Percentiles rank a stretch among this genome's conserved stretches.
phyloP scores from a whole-genome alignment of 2,888 invertebrate species.

The Leptogaster cylindrica region DNA sequence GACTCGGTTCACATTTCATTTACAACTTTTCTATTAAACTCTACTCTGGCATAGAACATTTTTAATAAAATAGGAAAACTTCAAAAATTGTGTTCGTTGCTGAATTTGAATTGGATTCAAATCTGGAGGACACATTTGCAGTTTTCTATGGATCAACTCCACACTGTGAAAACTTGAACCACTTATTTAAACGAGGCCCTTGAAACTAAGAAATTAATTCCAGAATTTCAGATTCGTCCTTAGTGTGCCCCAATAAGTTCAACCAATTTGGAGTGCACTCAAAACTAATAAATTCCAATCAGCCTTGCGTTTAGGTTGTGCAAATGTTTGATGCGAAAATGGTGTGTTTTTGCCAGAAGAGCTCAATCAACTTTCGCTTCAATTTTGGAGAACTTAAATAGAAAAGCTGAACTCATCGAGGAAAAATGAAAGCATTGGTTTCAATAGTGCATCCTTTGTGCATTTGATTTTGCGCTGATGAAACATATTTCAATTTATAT shows the following conservation, averaged over 20 bases:
- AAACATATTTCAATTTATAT: too few species aligned
- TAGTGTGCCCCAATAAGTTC: too few species aligned
- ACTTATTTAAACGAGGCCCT: conserved; percentile 10
- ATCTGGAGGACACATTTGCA: not conserved
- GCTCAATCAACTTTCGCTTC: conserved; percentile 24
- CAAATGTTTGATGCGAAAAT: conserved; percentile 18
- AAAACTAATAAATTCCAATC: conserved; percentile 24
- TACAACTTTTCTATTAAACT: not conserved
- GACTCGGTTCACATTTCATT: not conserved
- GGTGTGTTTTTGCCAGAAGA: not conserved
- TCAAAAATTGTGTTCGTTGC: conserved; percentile 12
- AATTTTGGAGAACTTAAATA: too few species aligned
- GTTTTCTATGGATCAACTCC: too few species aligned
- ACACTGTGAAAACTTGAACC: not conserved
- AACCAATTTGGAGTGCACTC: too few species aligned
- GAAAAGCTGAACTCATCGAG: too few species aligned
- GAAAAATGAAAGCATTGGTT: too few species aligned
- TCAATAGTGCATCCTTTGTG: too few species aligned
- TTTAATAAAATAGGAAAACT: too few species aligned
- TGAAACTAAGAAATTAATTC: not conserved
- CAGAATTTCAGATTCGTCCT: too few species aligned
- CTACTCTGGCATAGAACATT: too few species aligned
- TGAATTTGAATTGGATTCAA: not conserved
- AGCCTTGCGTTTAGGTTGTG: conserved; percentile 4
- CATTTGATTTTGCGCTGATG: too few species aligned